Percentiles rank a stretch among this genome's conserved stretches.
phyloP scores from a whole-genome alignment of 2,113 vertebrate species.

The Cyphomyrus plagiostoma region DNA sequence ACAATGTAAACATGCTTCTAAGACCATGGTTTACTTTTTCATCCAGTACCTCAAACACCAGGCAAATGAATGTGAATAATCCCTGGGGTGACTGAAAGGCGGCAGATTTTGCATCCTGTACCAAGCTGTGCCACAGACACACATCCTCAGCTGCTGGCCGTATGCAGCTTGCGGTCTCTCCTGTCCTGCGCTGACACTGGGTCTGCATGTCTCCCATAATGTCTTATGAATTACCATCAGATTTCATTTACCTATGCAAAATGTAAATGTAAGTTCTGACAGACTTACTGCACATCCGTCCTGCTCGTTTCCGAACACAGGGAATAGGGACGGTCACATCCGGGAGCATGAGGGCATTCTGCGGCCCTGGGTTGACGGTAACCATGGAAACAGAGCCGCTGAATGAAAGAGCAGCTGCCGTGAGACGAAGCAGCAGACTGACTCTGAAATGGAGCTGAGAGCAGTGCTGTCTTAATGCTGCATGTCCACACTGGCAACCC shows the following conservation, averaged over 20 bases:
- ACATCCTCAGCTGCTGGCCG: neutral
- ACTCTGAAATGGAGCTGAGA: neutral
- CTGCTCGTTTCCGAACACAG: neutral
- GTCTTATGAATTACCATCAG: neutral
- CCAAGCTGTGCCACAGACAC: neutral
- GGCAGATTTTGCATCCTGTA: neutral
- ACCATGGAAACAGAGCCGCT: slow-evolving; percentile 18
- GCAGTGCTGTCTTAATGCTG: neutral
- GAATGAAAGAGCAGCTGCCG: neutral
- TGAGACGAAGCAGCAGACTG: neutral
- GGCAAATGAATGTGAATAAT: neutral
- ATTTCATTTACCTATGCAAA: neutral
- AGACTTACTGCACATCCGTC: neutral
- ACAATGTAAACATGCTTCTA: neutral
- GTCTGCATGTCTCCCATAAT: neutral
- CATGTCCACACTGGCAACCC: neutral
- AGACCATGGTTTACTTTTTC: neutral
- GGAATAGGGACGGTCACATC: neutral
- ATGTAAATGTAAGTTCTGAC: neutral
- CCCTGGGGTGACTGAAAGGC: neutral
- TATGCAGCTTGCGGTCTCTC: neutral
- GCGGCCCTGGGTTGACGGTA: slow-evolving; percentile 11
- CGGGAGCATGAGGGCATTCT: slow-evolving; percentile 3
- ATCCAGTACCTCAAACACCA: neutral
- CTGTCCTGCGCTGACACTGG: neutral